phyloP scores from a whole-genome alignment of 2,888 invertebrate genomes.

The Quadroppia sp. region DNA sequence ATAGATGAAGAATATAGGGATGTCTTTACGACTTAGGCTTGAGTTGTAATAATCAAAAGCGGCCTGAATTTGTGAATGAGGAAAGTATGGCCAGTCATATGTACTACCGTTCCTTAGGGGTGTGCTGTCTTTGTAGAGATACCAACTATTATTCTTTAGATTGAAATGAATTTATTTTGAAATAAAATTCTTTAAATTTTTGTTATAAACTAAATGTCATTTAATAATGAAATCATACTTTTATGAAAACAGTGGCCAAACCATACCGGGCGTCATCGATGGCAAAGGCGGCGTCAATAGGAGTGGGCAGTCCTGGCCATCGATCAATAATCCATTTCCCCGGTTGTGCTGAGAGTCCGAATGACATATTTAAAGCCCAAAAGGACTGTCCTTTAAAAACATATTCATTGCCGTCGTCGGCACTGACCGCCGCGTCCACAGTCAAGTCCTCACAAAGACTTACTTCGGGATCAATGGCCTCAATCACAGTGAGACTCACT shows the following conservation, averaged over 20 bases:
- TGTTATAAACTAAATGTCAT: neutral
- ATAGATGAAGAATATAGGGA: too few relatives aligned
- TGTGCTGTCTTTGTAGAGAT: neutral
- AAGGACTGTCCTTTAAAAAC: neutral
- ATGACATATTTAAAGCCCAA: neutral
- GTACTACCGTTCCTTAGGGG: neutral
- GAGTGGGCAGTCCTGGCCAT: neutral
- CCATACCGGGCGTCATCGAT: neutral
- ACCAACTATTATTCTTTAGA: neutral
- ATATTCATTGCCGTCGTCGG: neutral
- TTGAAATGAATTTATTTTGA: neutral
- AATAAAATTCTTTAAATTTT: neutral
- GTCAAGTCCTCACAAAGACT: neutral
- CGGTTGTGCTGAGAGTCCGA: neutral
- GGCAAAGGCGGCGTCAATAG: constrained; percentile 5
- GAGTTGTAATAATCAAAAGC: neutral
- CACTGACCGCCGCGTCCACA: neutral
- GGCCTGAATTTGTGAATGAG: neutral
- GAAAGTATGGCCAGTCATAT: neutral
- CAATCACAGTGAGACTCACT: too few relatives aligned
- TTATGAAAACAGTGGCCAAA: neutral
- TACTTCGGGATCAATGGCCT: neutral
- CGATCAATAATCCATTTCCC: neutral
- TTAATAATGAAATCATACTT: neutral
- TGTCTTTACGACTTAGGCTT: neutral